A percentile compares a stretch with the other conserved stretches of the same genome.
phyloP scores from a whole-genome alignment of 1,140 invertebrate species.

The Delia radicum region DNA sequence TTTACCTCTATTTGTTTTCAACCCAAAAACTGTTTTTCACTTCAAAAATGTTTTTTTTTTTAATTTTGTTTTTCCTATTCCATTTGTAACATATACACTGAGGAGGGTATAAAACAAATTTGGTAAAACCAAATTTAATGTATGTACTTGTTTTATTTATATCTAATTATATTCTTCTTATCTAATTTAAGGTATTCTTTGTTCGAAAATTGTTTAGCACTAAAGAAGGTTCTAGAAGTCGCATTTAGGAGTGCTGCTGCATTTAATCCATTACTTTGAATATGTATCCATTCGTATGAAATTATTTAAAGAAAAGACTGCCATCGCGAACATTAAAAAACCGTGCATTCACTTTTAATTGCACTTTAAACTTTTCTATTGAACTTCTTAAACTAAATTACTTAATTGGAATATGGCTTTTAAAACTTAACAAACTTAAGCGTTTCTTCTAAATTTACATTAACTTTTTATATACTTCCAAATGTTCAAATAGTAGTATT shows the following conservation, averaged over 20 bases:
- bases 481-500: neutral
- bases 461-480: too few relatives aligned
- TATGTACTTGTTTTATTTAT: too few relatives aligned
- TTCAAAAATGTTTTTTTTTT: too few relatives aligned
- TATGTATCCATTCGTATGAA: neutral
- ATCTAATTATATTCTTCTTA: neutral
- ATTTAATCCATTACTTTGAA: neutral
- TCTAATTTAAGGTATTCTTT: slow-evolving; percentile 84
- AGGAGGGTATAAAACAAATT: too few relatives aligned
- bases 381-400: neutral
- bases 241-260: slow-evolving; percentile 39
- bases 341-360: neutral
- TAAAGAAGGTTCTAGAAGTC: slow-evolving; percentile 56
- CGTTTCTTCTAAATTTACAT: too few relatives aligned
- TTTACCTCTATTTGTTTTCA: too few relatives aligned
- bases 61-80: too few relatives aligned
- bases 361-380: neutral
- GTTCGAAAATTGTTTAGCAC: slow-evolving; percentile 84
- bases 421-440: neutral
- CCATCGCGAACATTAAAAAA: slow-evolving; percentile 5
- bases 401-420: neutral
- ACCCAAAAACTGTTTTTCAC: too few relatives aligned
- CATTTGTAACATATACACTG: too few relatives aligned
- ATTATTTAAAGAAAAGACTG: slow-evolving; percentile 10
- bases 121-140: too few relatives aligned